Evolutionary conservation across 2,888 invertebrate species (phyloP), one percentile per base, ranked within the genome.

Genomic region (Tridacna gigas): DNA sequence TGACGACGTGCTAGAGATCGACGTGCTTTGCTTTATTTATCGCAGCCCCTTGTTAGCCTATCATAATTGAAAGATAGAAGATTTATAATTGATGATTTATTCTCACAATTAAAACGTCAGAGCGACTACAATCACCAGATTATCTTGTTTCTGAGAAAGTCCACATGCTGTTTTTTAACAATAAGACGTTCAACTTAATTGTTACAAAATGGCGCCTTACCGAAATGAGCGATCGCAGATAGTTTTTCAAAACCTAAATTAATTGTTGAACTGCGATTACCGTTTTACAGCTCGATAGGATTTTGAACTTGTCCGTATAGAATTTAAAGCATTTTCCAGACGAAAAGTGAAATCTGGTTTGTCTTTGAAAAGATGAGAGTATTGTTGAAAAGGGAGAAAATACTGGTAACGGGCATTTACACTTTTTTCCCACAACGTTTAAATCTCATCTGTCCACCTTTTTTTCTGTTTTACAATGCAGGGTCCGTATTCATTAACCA

Each of bases 51-150:
- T 67, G 67, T 71, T 45, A 28, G 51, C 71, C 48, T 71, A 79
- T 79, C 79, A 79, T 74, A 79, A 79, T 73, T 65, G 65, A 28
- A 75, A 65, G 78, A 71, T 74, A 60, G 20, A 61, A 28, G 26
- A 74, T 74, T 77, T 48, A 77, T 82, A 78, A 82, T 82, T 77
- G 77, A 74, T 66, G 77, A 83, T 74, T 80, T 77, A 80, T 74
- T 80, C 63, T 47, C 45, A 74, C 80, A 69, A 80, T 77, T 74
- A 80, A 77, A 60, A 77, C 80, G 65, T 83, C 80, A 83, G 28
- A 66, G 37, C 28, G 18, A 56, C 48, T 63, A 76, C 74, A 60
- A 69, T 83, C 74, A 77, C 80, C 67, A 74, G 83, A 83, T 83
- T 74, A 83, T 77, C 61, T 11, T 48, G 26, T 25, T 26, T 47